Evolutionary conservation across 1,140 invertebrate species (phyloP).

Genomic region (Drosophila sp.): DNA sequence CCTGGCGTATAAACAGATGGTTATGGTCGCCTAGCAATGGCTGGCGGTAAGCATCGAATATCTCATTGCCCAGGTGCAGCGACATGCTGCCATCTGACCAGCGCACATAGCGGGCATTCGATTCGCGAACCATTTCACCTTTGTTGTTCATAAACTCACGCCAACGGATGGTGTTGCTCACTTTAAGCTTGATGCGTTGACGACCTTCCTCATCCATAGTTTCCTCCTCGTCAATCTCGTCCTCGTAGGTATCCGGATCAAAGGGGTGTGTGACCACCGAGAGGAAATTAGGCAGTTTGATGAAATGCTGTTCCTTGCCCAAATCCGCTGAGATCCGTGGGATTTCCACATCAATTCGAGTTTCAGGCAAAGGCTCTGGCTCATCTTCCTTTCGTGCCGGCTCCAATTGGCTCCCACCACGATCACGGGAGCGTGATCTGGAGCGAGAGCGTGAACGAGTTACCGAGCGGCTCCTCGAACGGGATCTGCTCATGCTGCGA

Average conservation of each 20-base stretch:
- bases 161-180: constrained; percentile 99
- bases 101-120: constrained; percentile 96
- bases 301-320: constrained; percentile 96
- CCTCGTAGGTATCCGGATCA: constrained; percentile 97
- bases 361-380: constrained; percentile 93
- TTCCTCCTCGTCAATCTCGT: constrained; percentile 99
- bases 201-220: constrained; percentile 98
- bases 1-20: constrained; percentile 97
- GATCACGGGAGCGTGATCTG: constrained; percentile 48
- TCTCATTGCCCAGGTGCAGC: constrained; percentile 97
- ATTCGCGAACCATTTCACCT: constrained; percentile 93
- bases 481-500: constrained; percentile 52
- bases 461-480: constrained; percentile 59
- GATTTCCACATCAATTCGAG: constrained; percentile 97
- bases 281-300: constrained; percentile 96
- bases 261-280: constrained; percentile 97
- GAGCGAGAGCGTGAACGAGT: constrained; percentile 58
- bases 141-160: constrained; percentile 93
- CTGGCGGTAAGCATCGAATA: constrained; percentile 98
- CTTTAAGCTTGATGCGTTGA: constrained; percentile 94
- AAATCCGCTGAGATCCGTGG: constrained; percentile 96
- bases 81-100: constrained; percentile 99
- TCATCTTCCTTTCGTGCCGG: constrained; percentile 85
- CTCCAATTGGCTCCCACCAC: constrained; percentile 52
- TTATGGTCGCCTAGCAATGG: constrained; percentile 95